Base-by-base conservation (phyloP, 2,888 invertebrate species). In the Oasisia sp. region DNA sequence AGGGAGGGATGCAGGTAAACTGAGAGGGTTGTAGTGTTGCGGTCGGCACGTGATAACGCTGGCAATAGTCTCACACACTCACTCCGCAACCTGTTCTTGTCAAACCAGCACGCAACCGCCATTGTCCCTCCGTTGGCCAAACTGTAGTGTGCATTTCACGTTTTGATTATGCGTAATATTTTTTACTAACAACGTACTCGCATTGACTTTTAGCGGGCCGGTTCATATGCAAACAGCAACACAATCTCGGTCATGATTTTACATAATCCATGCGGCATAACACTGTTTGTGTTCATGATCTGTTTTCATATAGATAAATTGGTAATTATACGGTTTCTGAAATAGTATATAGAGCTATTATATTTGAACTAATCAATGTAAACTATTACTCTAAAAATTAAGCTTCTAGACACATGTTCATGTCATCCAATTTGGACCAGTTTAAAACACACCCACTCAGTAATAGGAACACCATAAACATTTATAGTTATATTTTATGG, bases 91-190 rank as follows among this genome's bases (percentile, higher is more conserved):
- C 74, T 74, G 74, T 74, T 74, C 74, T 74, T 27, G 7, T 19
- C 74, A 27, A 19, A 7, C 27, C 14, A 74, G 74, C 74, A 74
- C 74, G 74, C 74, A 74, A 74, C 27, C n/a, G 27, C 74, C 74
- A 74, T 74, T 74, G 74, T 74, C 74, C 74, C 19, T n/a, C 74
- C n/a, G 74, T 1, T 3, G 27, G 74, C 19, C 74, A 74, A 74
- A 74, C 74, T n/a, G 74, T 74, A 74, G 74, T 74, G 74, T 74
- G 74, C 27, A 74, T 74, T 74, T 74, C 74, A 7, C 74, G 7
- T 74, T 74, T 74, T 74, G 74, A 74, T 74, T 74, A 74, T 74
- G 74, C 74, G 19, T 74, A 74, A 74, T 74, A 74, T 74, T 74
- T 74, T 74, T 74, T 74, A 74, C n/a, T 74, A 74, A n/a, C 74